Evolutionary conservation across 2,888 invertebrate species (phyloP), one percentile per base, ranked within the genome.

Genomic region (Gasteruption jaculator): DNA sequence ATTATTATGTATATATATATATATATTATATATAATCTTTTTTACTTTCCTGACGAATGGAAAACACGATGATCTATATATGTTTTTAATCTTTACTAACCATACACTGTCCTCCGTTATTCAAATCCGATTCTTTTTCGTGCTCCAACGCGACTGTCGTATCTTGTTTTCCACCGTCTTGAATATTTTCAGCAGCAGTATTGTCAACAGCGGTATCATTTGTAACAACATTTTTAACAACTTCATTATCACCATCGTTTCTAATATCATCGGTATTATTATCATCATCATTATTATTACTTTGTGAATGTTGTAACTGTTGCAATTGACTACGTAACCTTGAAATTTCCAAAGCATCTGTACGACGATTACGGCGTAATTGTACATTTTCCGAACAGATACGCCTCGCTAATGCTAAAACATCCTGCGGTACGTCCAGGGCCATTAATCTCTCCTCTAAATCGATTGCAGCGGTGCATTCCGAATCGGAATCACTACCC

Each of bases 171-270:
- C 53, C 52, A 36, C 65, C 67, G n/a, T n/a, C n/a, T n/a, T n/a
- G n/a, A n/a, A n/a, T n/a, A n/a, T n/a, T n/a, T n/a, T n/a, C n/a
- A n/a, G n/a, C n/a, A n/a, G n/a, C n/a, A 26, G 67, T 68, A 44
- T 67, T 67, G 37, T 67, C 67, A 12, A 61, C 65, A 11, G 54
- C 60, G 48, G 59, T 66, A 4, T 61, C 54, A 22, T 59, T 59
- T 16, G 52, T 48, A 29, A 38, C 30, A 32, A 20, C 32, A 38
- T 29, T 42, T 38, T 30, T 40, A 8, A 19, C 39, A 24, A 48
- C 49, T 31, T 50, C 51, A 18, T 55, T 55, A 29, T 51, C 56
- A 30, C 36, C 39, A 11, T 36, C 44, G 22, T 34, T 18, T 8
- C 11, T 14, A n/a, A 8, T 6, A 29, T 29, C 12, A n/a, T 37